Base-by-base conservation (phyloP, 2,888 invertebrate species). In the Diarsia dahlii region DNA sequence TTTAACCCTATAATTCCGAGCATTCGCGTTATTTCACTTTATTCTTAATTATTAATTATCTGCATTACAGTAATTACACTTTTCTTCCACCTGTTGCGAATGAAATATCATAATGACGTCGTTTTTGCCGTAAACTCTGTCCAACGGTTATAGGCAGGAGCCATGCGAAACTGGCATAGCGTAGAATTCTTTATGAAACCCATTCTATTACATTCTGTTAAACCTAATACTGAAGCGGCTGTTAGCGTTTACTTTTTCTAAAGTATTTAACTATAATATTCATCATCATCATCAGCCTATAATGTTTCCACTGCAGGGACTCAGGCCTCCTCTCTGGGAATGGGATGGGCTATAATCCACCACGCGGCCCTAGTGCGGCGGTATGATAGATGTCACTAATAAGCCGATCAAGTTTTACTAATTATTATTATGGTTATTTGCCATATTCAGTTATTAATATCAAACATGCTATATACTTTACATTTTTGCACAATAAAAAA, bases 21-120 rank as follows among this genome's bases (percentile, higher is more conserved):
- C 62, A 64, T 74, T 72, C 66, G 18, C 67, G 72, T 79, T 71
- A 78, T 73, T 84, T 78, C 50, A 67, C 75, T 78, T 81, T 58
- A 76, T 80, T 80, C 65, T 79, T 80, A 84, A 86, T 87, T 84
- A 84, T 70, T 84, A 86, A 86, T 86, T 84, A 86, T 48, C 71
- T n/a, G 20, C 58, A 81, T 79, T 79, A 84, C 76, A 71, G 50
- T 73, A 82, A 85, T 82, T 77, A 76, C 73, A 23, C 20, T 68
- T 13, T 2, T 15, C 39, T 48, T 77, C 70, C 84, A 84, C 83
- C 84, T 84, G 86, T 78, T 65, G 39, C 10, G 18, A 72, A 65
- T 85, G 77, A 81, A 83, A 71, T 77, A 78, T 74, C 45, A 76
- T 84, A 82, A 84, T 62, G 80, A 69, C 34, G 52, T 39, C 52